Percentiles rank a stretch among this genome's conserved stretches.
Evolutionary conservation across 2,888 invertebrate genomes (phyloP).

Genomic region (Tanytarsus gracilentus): DNA sequence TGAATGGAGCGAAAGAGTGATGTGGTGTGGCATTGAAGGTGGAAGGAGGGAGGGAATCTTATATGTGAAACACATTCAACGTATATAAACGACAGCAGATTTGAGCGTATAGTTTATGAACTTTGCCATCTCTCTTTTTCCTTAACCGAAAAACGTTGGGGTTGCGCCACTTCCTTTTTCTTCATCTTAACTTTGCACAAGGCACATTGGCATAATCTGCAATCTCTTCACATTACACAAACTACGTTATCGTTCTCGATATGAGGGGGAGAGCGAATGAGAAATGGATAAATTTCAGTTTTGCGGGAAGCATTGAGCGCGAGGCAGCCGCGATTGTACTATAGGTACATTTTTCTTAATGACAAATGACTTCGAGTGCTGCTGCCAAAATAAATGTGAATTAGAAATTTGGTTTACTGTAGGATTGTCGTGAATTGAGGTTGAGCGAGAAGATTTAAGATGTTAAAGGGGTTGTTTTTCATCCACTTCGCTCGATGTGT

Average conservation of each 20-base stretch:
- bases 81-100: no score
- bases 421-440: not conserved
- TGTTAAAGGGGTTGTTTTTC: not conserved
- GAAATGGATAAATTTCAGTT: not conserved
- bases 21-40: not conserved
- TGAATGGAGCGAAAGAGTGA: no score
- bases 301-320: not conserved
- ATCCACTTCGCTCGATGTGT: not conserved
- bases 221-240: conserved; percentile 13
- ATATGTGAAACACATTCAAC: conserved; percentile 3
- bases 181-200: not conserved
- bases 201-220: conserved; percentile 7
- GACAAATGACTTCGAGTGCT: not conserved
- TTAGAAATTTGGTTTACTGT: no score
- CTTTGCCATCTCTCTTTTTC: conserved; percentile 9
- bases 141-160: not conserved
- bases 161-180: no score
- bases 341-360: conserved; percentile 11
- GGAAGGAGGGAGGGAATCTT: not conserved
- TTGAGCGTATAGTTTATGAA: conserved; percentile 26
- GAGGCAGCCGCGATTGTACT: not conserved
- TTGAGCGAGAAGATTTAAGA: not conserved
- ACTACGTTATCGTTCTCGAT: not conserved
- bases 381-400: not conserved
- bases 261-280: not conserved